These are phyloP conservation scores for Drosophila acutilabella DNA, from an alignment of 2,888 invertebrate species.

Conservation along the genomic window DNA sequence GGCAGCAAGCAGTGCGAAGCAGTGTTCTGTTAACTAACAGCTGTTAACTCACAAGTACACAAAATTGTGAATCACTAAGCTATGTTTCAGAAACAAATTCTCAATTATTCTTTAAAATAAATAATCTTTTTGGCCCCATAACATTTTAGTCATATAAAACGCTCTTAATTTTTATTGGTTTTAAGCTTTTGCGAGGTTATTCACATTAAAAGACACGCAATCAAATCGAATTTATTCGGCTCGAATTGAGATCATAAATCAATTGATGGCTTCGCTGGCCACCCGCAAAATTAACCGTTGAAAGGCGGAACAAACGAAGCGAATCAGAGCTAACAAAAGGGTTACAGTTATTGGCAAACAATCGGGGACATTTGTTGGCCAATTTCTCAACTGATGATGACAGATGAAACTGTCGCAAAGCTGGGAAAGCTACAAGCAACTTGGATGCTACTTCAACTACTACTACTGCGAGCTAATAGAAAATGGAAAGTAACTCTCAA, in stretches of 20 bases:
- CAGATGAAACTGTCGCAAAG: conserved; percentile 34
- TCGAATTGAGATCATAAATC: conserved; percentile 11
- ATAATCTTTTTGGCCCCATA: no score
- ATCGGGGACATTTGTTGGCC: conserved; percentile 11
- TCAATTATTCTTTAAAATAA: no score
- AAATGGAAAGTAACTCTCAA: conserved; percentile 64
- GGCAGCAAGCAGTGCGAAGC: not conserved
- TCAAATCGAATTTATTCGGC: not conserved
- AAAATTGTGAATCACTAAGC: no score
- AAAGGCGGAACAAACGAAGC: conserved; percentile 28
- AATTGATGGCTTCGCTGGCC: conserved; percentile 10
- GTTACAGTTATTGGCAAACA: conserved; percentile 15
- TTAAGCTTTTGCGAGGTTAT: not conserved
- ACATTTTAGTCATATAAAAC: no score
- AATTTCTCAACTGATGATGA: conserved; percentile 8
- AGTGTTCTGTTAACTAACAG: not conserved
- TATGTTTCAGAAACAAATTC: no score
- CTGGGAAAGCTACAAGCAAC: conserved; percentile 35
- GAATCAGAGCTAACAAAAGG: conserved; percentile 12
- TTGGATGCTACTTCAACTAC: not conserved
- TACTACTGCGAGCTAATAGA: conserved; percentile 10
- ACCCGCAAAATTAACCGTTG: conserved; percentile 10
- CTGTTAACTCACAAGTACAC: not conserved
- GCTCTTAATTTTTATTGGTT: not conserved
- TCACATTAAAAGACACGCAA: conserved; percentile 3